Percentiles rank a stretch among this genome's conserved stretches.
Evolutionary conservation across 1,140 invertebrate species (phyloP).

Genomic region (Sitodiplosis mosellana): DNA sequence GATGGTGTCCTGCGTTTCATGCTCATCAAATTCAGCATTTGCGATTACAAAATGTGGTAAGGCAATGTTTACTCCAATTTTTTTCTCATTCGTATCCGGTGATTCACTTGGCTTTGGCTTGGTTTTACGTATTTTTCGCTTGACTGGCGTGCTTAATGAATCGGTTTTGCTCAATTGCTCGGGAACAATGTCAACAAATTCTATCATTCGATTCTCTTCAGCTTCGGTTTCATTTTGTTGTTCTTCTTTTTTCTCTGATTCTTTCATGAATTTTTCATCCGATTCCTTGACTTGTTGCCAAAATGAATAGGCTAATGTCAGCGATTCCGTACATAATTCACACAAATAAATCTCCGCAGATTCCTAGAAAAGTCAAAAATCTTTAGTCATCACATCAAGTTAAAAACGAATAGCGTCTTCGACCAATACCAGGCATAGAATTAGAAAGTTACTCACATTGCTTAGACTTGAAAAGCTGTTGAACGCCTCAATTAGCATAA

Average conservation of each 20-base stretch:
- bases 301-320: not conserved
- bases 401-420: too few relatives aligned
- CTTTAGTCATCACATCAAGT: too few relatives aligned
- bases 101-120: not conserved
- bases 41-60: not conserved
- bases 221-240: not conserved
- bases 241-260: not conserved
- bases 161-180: not conserved
- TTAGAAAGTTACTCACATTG: too few relatives aligned
- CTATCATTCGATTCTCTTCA: not conserved
- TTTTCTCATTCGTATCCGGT: not conserved
- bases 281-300: not conserved
- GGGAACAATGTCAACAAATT: not conserved
- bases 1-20: not conserved
- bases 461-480: too few relatives aligned
- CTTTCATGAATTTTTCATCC: not conserved
- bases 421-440: too few relatives aligned
- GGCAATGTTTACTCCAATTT: not conserved
- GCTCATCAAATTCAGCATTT: not conserved
- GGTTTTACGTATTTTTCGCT: not conserved
- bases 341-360: not conserved
- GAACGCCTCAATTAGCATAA: too few relatives aligned
- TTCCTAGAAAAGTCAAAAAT: too few relatives aligned
- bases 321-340: not conserved
- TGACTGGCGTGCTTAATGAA: not conserved